Conservation (phyloP, 35 echinoderm and acorn worm genomes). For the Heliocidaris erythrogramma region DNA sequence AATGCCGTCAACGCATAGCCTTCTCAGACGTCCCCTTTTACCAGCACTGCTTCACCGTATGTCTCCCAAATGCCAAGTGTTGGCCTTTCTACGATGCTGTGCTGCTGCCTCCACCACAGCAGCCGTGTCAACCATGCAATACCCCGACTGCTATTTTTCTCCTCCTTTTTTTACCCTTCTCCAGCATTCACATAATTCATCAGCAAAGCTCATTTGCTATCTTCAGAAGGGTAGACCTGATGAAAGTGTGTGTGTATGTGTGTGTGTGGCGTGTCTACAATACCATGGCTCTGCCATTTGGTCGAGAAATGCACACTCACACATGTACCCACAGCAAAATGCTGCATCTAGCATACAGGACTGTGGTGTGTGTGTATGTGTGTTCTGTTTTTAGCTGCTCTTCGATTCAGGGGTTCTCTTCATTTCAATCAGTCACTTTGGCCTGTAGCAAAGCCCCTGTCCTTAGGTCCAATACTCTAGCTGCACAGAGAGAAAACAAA, state of each 20-base stretch:
- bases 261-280: background rate
- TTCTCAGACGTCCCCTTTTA: background rate
- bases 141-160: background rate
- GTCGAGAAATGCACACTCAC: background rate
- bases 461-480: background rate
- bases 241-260: background rate
- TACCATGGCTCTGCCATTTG: background rate
- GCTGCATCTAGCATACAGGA: background rate
- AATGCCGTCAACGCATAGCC: slow-evolving; percentile 21
- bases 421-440: slow-evolving; percentile 45
- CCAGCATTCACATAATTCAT: slow-evolving; percentile 40
- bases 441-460: slow-evolving; percentile 18
- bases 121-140: background rate
- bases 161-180: background rate
- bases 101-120: background rate
- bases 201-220: slow-evolving; percentile 47
- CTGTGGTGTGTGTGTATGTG: background rate
- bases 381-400: slow-evolving; percentile 14
- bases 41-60: background rate
- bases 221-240: background rate
- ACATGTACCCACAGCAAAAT: background rate
- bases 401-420: slow-evolving; percentile 1
- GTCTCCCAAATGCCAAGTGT: slow-evolving; percentile 44
- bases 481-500: slow-evolving; percentile 18
- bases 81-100: slow-evolving; percentile 18